A percentile compares a stretch with the other conserved stretches of the same genome.
Evolutionary conservation across 2,888 invertebrate species (phyloP).

Genomic region (Lochmaea crataegi): DNA sequence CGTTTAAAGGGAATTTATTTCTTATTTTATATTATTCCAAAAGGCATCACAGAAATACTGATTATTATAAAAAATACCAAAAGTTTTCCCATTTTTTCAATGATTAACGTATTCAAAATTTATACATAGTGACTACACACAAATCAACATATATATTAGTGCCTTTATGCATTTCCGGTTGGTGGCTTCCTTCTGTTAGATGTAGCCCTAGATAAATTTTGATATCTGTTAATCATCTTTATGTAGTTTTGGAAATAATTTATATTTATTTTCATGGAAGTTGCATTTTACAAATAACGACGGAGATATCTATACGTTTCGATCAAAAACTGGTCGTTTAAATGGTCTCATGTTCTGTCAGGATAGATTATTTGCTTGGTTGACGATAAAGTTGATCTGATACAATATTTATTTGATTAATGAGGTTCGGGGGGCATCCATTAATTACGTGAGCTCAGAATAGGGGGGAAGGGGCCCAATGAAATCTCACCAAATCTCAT

Average conservation of each 20-base stretch:
- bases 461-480: no score
- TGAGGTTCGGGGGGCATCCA: no score
- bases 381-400: not conserved
- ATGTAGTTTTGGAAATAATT: slow-evolving; percentile 41
- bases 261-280: slow-evolving; percentile 42
- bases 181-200: slow-evolving; percentile 26
- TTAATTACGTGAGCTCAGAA: no score
- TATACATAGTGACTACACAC: not conserved
- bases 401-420: not conserved
- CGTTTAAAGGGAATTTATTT: no score
- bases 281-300: slow-evolving; percentile 55
- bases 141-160: slow-evolving; percentile 20
- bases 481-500: no score
- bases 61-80: no score
- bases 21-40: no score
- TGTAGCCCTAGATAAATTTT: slow-evolving; percentile 27
- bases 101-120: not conserved
- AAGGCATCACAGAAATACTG: no score
- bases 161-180: slow-evolving; percentile 34
- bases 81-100: no score
- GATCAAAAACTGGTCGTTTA: slow-evolving; percentile 53
- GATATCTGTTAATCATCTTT: slow-evolving; percentile 39
- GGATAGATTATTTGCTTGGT: slow-evolving; percentile 20
- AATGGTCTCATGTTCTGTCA: slow-evolving; percentile 44
- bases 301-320: slow-evolving; percentile 49